A percentile compares a stretch with the other conserved stretches of the same genome.
phyloP scores from a whole-genome alignment of 2,113 vertebrate species.

The Pipa parva region DNA sequence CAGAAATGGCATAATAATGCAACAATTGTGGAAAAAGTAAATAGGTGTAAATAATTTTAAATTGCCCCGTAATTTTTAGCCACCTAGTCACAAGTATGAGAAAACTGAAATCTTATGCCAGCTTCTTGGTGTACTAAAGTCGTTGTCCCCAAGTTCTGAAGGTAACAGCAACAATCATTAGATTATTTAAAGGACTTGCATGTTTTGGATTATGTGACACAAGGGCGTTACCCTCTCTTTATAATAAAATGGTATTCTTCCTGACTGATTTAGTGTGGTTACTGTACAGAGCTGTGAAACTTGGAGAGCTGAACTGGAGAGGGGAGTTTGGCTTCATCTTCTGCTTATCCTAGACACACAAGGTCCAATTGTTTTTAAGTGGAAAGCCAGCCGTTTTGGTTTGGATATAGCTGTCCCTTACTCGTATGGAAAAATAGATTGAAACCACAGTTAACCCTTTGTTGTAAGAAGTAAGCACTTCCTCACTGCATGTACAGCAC shows the following conservation, averaged over 20 bases:
- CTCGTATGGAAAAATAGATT: constrained; percentile 4
- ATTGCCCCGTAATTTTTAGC: too few species aligned
- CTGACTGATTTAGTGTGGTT: constrained; percentile 3
- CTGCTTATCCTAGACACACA: not conserved
- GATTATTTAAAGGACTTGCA: too few species aligned
- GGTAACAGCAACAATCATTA: too few species aligned
- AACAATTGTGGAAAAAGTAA: too few species aligned
- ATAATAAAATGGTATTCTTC: not conserved
- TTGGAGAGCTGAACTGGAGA: constrained; percentile 1
- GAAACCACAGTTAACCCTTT: not conserved
- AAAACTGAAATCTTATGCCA: too few species aligned
- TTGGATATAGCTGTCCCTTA: not conserved
- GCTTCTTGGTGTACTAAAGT: too few species aligned
- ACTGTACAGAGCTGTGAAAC: constrained; percentile 30
- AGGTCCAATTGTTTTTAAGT: constrained; percentile 14
- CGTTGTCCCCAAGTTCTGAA: too few species aligned
- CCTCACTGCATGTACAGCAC: not conserved
- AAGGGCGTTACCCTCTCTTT: not conserved
- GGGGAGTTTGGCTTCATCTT: not conserved
- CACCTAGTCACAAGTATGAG: too few species aligned
- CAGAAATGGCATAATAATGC: too few species aligned
- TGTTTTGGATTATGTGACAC: not conserved
- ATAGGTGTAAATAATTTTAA: too few species aligned
- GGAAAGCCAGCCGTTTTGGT: constrained; percentile 30
- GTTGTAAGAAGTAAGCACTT: not conserved